These are phyloP conservation scores for Podiceps cristatus DNA, from an alignment of 2,113 vertebrate genomes.

Conservation along the genomic window DNA sequence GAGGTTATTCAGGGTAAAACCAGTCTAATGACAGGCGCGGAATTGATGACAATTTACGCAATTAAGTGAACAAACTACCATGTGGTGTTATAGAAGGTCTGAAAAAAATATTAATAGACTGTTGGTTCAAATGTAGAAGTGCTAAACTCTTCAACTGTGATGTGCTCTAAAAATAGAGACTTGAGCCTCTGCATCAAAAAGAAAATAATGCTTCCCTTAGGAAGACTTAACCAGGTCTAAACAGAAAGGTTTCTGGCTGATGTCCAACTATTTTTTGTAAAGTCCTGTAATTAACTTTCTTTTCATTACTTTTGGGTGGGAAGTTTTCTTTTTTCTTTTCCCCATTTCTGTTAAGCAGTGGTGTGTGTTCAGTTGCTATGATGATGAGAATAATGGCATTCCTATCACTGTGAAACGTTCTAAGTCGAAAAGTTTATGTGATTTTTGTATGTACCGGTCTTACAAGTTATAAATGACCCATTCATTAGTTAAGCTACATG, in stretches of 20 bases:
- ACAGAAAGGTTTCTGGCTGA: not conserved
- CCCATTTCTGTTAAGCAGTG: not conserved
- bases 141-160: not conserved
- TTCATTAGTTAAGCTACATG: fast-evolving
- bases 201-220: slow-evolving; percentile 12
- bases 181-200: not conserved
- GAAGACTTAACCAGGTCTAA: slow-evolving; percentile 21
- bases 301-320: not conserved
- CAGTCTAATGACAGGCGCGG: not conserved
- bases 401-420: fast-evolving
- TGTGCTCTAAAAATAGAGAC: slow-evolving; percentile 36
- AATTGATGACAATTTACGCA: not conserved
- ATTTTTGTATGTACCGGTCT: not conserved
- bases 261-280: not conserved
- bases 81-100: not conserved
- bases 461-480: not conserved
- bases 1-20: slow-evolving; percentile 21
- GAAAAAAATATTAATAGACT: not conserved
- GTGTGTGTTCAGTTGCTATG: not conserved
- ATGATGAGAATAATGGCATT: not conserved
- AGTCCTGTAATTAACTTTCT: not conserved
- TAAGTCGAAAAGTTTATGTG: not conserved
- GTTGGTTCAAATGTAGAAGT: slow-evolving; percentile 33
- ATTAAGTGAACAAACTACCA: slow-evolving; percentile 12
- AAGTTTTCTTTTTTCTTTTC: not conserved